These are phyloP conservation scores for Popillia japonica DNA, from an alignment of 1,140 invertebrate species.

Conservation along the genomic window DNA sequence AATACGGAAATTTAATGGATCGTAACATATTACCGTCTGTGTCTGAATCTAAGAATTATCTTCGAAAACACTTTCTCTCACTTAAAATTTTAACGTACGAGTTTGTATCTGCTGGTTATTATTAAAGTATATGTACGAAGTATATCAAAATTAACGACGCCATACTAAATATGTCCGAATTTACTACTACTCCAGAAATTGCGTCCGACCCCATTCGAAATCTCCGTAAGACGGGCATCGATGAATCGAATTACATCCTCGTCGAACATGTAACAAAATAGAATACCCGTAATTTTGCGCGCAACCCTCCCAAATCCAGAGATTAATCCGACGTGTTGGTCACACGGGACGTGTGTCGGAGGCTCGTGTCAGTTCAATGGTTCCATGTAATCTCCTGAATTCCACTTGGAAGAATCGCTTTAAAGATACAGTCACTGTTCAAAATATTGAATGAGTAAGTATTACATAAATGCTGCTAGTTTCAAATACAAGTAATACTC, in stretches of 20 bases:
- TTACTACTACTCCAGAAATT: neutral
- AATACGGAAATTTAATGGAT: neutral
- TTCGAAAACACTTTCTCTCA: neutral
- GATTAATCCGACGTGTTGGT: slow-evolving; percentile 10
- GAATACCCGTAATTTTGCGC: neutral
- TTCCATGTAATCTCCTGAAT: neutral
- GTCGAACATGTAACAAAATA: neutral
- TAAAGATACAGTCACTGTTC: neutral
- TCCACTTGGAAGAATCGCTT: slow-evolving; percentile 11
- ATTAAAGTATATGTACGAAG: no score
- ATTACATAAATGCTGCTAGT: no score
- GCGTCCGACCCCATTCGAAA: neutral
- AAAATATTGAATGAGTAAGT: neutral
- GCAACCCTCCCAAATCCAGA: slow-evolving; percentile 3
- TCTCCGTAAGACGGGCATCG: neutral
- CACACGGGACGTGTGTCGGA: slow-evolving; percentile 2
- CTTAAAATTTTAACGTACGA: no score
- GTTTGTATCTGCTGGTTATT: no score
- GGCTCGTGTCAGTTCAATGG: slow-evolving; percentile 8
- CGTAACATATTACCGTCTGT: neutral
- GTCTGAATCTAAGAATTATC: neutral
- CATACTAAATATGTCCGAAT: neutral
- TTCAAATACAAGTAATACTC: no score
- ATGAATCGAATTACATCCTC: slow-evolving; percentile 14
- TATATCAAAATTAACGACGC: no score